phyloP scores from a whole-genome alignment of 2,113 vertebrate genomes.

The Peromyscus polionotus region DNA sequence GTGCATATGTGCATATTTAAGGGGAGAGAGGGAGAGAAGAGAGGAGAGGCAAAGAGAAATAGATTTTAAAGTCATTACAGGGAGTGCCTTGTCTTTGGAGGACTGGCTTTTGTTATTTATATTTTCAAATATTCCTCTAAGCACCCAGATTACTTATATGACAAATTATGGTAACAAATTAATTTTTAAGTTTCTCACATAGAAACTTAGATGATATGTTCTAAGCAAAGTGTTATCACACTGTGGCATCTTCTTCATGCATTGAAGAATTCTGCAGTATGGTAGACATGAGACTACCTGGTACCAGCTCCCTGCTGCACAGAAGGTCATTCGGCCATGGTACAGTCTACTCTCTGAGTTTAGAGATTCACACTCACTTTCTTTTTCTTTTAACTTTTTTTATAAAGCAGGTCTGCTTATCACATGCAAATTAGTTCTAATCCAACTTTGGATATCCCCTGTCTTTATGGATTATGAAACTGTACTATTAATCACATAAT shows the following conservation, averaged over 20 bases:
- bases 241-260: neutral
- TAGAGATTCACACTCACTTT: neutral
- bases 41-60: too few species aligned
- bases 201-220: neutral
- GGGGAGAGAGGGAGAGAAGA: accelerated
- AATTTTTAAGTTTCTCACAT: neutral
- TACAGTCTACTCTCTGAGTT: neutral
- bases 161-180: neutral
- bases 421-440: neutral
- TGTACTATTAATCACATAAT: neutral
- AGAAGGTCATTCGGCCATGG: neutral
- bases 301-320: neutral
- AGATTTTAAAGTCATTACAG: neutral
- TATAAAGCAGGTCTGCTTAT: neutral
- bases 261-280: neutral
- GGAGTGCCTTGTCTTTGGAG: neutral
- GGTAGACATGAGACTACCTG: neutral
- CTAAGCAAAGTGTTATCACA: neutral
- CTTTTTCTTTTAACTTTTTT: neutral
- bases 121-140: conserved; percentile 16
- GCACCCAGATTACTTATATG: neutral
- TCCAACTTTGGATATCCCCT: neutral
- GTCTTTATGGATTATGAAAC: neutral
- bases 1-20: neutral
- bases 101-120: neutral